Base-by-base conservation (phyloP, 2,888 invertebrate genomes). In the Lepas anatifera region DNA sequence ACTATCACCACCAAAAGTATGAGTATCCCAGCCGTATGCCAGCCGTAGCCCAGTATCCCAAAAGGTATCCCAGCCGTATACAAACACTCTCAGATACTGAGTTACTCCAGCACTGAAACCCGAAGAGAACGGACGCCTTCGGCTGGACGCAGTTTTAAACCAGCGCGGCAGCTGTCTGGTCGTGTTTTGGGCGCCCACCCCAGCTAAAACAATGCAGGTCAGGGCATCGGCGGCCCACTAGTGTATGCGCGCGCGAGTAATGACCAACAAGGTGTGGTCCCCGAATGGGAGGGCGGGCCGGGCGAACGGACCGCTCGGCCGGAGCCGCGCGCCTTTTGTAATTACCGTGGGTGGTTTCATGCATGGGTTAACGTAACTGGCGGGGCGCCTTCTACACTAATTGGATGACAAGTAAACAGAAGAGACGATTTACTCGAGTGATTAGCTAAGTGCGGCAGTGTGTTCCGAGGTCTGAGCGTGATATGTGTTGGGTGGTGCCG, bases 361-460 rank as follows among this genome's bases (percentile, higher is more conserved):
- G 58, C 58, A 58, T 58, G 58, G 32, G 32, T 58, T 58, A 58
- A 32, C 58, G 32, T 58, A 58, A 58, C 32, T 29, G 58, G 58
- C 2, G 58, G 58, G 58, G 58, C 32, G 27, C 58, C 32, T 58
- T 58, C 58, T 58, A 18, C 58, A 58, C 58, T 58, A 58, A 58
- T 58, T 58, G 58, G 58, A 58, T 58, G 58, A 58, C 58, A 58
- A 58, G 58, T 58, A 58, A 58, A 58, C 58, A 58, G 58, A 58
- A 58, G 58, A 58, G 29, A 32, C 32, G 58, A 58, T 58, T 58
- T 58, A 58, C 29, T 27, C 32, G 4, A 4, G 58, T 58, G 58
- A 58, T 58, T 58, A 32, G 8, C 32, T 32, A 58, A 58, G 32
- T 58, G 58, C 58, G 32, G 48, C 25, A 7, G 11, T 1, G 41